Base-by-base conservation (phyloP, 1,140 invertebrate genomes). In the Nixonia krombeini region DNA sequence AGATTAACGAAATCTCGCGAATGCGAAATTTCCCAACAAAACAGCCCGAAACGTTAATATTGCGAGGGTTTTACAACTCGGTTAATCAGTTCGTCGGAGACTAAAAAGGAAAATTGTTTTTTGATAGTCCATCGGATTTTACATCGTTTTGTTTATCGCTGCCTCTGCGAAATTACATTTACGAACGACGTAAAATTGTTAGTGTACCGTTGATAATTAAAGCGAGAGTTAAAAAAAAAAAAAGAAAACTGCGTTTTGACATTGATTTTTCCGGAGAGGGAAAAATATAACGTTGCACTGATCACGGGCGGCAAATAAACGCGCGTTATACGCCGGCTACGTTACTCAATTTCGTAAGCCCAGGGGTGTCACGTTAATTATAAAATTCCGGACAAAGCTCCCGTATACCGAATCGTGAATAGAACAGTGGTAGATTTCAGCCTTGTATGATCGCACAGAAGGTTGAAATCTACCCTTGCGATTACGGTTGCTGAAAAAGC, bases 341-440 rank as follows among this genome's bases (percentile, higher is more conserved):
- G 63, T 66, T 61, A 59, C 64, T 62, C 63, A 51, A 62, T 67
- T 63, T 41, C 26, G 38, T 55, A 55, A 62, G 52, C 63, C 64
- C 64, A 26, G 53, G 53, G 69, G 62, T 64, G 59, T 64, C 59
- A 38, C 63, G 56, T 64, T 72, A 67, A 72, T 72, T 72, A 72
- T 72, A 72, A 67, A 57, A 72, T 72, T 72, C 64, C 58, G 18
- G 46, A 47, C 64, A 52, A 59, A 63, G 38, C 56, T 64, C 42
- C 38, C 28, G 56, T 67, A 72, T 51, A 63, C 57, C 41, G 53
- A 61, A 71, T 37, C 55, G 53, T 55, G 59, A 63, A 67, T n/a
- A n/a, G n/a, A n/a, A n/a, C n/a, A n/a, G n/a, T n/a, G n/a, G n/a
- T n/a, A n/a, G n/a, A n/a, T n/a, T n/a, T n/a, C n/a, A n/a, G n/a